Evolutionary conservation across 2,888 invertebrate species (phyloP).

Genomic region (Gasteruption jaculator): DNA sequence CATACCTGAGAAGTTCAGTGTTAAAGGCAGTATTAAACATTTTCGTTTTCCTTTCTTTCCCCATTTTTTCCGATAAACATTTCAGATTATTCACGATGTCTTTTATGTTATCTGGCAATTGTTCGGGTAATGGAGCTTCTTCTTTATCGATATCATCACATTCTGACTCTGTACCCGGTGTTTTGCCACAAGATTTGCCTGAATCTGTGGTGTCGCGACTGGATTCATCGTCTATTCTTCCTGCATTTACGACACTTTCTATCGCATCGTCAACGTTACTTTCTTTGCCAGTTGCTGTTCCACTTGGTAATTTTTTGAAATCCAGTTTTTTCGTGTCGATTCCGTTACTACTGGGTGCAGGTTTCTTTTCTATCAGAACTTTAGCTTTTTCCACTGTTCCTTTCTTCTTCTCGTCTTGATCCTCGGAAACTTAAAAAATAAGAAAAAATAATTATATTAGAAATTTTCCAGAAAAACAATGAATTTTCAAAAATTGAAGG

Average conservation of each 20-base stretch:
- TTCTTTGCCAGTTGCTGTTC: slow-evolving; percentile 49
- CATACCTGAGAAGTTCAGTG: slow-evolving; percentile 54
- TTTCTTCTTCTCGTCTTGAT: slow-evolving; percentile 45
- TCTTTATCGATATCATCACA: slow-evolving; percentile 46
- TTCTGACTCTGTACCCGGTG: slow-evolving; percentile 41
- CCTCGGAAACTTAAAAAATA: slow-evolving; percentile 31
- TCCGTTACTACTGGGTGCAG: slow-evolving; percentile 33
- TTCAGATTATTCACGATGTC: slow-evolving; percentile 52
- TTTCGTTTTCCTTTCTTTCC: slow-evolving; percentile 54
- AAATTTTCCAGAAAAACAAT: too few species aligned
- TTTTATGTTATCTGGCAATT: slow-evolving; percentile 51
- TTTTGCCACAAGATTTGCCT: slow-evolving; percentile 44
- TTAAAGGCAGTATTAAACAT: slow-evolving; percentile 56
- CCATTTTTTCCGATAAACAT: slow-evolving; percentile 40
- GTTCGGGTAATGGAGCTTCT: slow-evolving; percentile 50
- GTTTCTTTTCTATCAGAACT: slow-evolving; percentile 24
- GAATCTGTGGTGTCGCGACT: slow-evolving; percentile 45
- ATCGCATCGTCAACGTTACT: slow-evolving; percentile 55
- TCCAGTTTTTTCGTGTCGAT: slow-evolving; percentile 35
- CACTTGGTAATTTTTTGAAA: slow-evolving; percentile 35
- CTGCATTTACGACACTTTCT: slow-evolving; percentile 57
- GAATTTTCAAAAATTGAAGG: too few species aligned
- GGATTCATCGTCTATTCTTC: slow-evolving; percentile 44
- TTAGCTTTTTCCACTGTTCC: slow-evolving; percentile 24
- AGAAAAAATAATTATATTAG: slow-evolving; percentile 7